Percentiles rank a stretch among this genome's conserved stretches.
Conservation (phyloP, 2,888 invertebrate species). For the Orthonevra nobilis region DNA sequence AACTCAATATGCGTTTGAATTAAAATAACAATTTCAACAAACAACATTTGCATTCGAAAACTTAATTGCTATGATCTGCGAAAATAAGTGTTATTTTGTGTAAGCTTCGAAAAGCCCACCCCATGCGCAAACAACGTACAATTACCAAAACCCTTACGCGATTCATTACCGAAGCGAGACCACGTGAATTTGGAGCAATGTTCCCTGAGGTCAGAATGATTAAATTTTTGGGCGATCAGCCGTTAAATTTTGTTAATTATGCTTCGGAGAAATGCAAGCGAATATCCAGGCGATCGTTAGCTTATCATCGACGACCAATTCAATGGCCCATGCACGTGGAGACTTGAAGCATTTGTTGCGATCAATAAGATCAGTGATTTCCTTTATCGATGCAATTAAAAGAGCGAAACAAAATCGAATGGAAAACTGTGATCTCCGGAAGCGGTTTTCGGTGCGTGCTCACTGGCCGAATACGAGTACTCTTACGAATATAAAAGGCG, state of each 20-base stretch:
- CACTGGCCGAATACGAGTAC: conserved; percentile 6
- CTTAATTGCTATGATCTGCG: conserved; percentile 19
- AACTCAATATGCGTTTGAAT: not conserved
- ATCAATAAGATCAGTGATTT: conserved; percentile 44
- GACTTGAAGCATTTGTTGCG: conserved; percentile 11
- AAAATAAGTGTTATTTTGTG: conserved; percentile 11
- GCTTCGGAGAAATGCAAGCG: conserved; percentile 24
- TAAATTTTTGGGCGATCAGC: conserved; percentile 80
- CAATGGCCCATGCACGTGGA: not conserved
- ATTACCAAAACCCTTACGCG: conserved; percentile 39
- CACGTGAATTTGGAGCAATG: conserved; percentile 42
- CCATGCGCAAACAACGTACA: conserved; percentile 19
- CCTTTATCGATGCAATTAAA: conserved; percentile 38
- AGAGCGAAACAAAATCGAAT: conserved; percentile 40
- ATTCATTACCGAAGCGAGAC: conserved; percentile 47
- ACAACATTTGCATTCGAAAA: not conserved
- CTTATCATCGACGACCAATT: conserved; percentile 19
- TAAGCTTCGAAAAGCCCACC: conserved; percentile 25
- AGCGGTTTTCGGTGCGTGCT: conserved; percentile 57
- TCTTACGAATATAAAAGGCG: too few relatives aligned
- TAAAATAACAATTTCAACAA: not conserved
- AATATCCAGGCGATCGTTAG: conserved; percentile 15
- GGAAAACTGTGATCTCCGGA: conserved; percentile 60
- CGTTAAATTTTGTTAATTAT: conserved; percentile 78
- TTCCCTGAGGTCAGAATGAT: conserved; percentile 76